These are phyloP conservation scores for Azemiops feae DNA, from an alignment of 2,113 vertebrate species.

Conservation along the genomic window DNA sequence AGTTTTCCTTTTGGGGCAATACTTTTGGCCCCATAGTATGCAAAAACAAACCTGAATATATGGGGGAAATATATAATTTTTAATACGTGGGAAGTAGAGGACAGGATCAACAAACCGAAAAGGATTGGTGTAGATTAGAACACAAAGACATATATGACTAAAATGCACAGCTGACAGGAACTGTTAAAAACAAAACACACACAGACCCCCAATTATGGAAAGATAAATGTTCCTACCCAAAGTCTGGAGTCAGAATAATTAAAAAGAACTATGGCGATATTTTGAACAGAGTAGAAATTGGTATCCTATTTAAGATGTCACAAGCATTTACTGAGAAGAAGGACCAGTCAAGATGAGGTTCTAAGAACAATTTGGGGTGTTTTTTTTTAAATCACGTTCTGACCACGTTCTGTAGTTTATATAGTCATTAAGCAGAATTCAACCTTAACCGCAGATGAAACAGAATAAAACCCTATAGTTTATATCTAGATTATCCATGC, in stretches of 20 bases:
- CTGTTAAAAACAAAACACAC: neutral
- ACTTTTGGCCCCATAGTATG: too few species aligned
- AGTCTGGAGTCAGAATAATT: neutral
- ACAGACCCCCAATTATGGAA: too few species aligned
- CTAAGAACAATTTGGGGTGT: neutral
- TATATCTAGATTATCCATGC: too few species aligned
- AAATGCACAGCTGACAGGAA: neutral
- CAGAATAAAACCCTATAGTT: too few species aligned
- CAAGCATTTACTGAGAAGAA: neutral
- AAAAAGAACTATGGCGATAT: neutral
- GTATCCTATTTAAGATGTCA: neutral
- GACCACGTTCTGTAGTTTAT: neutral
- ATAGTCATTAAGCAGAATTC: too few species aligned
- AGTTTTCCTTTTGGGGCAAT: conserved; percentile 8
- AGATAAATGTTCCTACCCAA: neutral
- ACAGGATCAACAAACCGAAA: neutral
- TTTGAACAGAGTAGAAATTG: neutral
- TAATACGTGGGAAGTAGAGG: neutral
- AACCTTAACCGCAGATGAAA: too few species aligned
- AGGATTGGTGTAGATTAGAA: neutral
- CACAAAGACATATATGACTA: neutral
- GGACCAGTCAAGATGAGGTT: neutral
- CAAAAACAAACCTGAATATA: neutral
- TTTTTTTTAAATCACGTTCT: too few species aligned
- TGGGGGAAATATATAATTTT: neutral